Base-by-base conservation (phyloP, 2,113 vertebrate genomes). In the Phodopus roborovskii region DNA sequence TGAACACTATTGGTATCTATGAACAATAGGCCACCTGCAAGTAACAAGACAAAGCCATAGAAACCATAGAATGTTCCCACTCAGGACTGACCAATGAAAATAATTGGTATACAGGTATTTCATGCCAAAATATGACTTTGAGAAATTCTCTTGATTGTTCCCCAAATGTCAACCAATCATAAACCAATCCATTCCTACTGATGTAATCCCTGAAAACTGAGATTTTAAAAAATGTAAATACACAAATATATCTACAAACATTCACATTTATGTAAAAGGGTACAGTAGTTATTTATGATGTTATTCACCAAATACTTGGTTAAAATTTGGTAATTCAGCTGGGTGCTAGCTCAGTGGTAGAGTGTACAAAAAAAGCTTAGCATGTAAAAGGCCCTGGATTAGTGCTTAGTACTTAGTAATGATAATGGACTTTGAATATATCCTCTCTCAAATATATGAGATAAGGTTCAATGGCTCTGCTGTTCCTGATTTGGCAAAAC, bases 271-370 rank as follows among this genome's bases (percentile, higher is more conserved):
- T 71, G 19, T 45, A 45, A 86, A 90, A 39, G 68, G 33, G 8
- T 6, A 53, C 58, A 56, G 33, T 39, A 79, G 10, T 66, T 68
- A 85, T 70, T 89, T 90, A 3, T 68, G 36, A 56, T 77, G 62
- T 26, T 68, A 60, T 30, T 33, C 26, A 45, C 62, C 42, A 82
- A 94, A 56, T 68, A 84, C 39, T 62, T 50, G 36, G 45, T 50
- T 81, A 53, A 88, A 74, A 53, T 68, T 88, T 78, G 81, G 45
- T n/a, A 24, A 83, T 96, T 42, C 15, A 56, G 30, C 1, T 81
- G 0, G 13, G 19, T 8, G 4, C 3, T 39, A 50, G 16, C 11
- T n/a, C 42, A 64, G 70, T 20, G 45, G 26, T 48, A 20, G 30
- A 84, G 8, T 42, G 4, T 89, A 19, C 8, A 9, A 6, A 50